phyloP scores from a whole-genome alignment of 2,797 vertebrate species.

The Iguana delicatissima region DNA sequence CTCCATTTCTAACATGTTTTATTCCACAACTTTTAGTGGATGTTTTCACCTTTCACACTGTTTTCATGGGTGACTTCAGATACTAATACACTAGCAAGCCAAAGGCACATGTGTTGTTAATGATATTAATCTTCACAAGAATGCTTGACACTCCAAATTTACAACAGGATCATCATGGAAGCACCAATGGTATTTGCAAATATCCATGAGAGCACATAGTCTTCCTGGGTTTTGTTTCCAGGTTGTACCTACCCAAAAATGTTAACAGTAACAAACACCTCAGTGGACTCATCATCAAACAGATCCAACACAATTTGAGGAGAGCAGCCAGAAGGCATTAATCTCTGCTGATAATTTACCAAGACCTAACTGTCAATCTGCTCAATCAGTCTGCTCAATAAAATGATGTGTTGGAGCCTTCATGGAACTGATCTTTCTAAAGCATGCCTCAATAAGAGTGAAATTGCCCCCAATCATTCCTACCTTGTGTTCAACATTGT shows the following conservation, averaged over 20 bases:
- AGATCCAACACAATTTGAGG: not conserved
- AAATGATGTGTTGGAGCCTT: not conserved
- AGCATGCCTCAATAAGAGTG: not conserved
- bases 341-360: not conserved
- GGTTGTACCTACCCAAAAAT: not conserved
- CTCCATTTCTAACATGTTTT: not conserved
- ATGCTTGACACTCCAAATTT: not conserved
- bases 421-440: not conserved
- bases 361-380: not conserved
- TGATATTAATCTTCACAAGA: not conserved
- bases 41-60: not conserved
- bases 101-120: not conserved
- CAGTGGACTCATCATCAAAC: not conserved
- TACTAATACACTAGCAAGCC: not conserved
- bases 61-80: not conserved
- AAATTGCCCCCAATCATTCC: constrained; percentile 27
- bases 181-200: not conserved
- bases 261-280: not conserved
- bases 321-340: not conserved
- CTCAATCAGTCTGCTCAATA: not conserved
- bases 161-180: not conserved
- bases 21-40: not conserved
- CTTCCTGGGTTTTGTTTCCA: not conserved
- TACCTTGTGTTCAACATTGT: constrained; percentile 99
- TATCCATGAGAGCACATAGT: not conserved